Conservation (phyloP, 2,113 vertebrate genomes). For the Catharus bicknelli region DNA sequence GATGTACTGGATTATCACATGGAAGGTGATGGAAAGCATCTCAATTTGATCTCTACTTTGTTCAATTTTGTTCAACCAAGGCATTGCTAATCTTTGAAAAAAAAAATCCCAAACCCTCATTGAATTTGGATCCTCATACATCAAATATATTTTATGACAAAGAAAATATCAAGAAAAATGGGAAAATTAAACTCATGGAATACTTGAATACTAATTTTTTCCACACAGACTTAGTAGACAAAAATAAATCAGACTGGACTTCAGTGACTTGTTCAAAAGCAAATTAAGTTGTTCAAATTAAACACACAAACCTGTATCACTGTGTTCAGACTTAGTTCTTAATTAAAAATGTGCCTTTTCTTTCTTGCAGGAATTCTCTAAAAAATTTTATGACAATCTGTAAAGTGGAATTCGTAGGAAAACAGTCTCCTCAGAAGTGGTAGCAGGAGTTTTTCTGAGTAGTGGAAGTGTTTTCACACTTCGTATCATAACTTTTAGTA, state of each 20-base stretch:
- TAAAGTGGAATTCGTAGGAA: slow-evolving; percentile 5
- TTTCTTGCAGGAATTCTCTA: slow-evolving; percentile 10
- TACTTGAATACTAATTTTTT: neutral
- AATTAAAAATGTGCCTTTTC: slow-evolving; percentile 1
- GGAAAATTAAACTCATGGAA: neutral
- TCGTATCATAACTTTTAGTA: slow-evolving; percentile 33
- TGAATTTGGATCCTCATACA: neutral
- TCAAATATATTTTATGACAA: neutral
- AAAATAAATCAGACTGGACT: neutral
- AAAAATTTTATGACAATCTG: neutral
- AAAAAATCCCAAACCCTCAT: neutral
- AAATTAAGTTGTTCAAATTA: neutral
- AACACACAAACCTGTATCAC: neutral
- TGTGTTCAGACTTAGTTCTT: neutral
- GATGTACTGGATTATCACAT: slow-evolving; percentile 48
- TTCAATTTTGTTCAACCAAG: slow-evolving; percentile 1
- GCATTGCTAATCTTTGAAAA: neutral
- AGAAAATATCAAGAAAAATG: neutral
- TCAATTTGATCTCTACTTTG: slow-evolving; percentile 31
- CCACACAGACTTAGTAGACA: neutral
- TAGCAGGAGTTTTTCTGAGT: slow-evolving; percentile 15
- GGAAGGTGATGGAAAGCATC: slow-evolving; percentile 54
- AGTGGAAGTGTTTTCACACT: slow-evolving; percentile 37
- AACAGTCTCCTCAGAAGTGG: neutral
- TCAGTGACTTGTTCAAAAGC: neutral